phyloP scores from a whole-genome alignment of 2,797 vertebrate species.

The Myiothlypis chrysogaster region DNA sequence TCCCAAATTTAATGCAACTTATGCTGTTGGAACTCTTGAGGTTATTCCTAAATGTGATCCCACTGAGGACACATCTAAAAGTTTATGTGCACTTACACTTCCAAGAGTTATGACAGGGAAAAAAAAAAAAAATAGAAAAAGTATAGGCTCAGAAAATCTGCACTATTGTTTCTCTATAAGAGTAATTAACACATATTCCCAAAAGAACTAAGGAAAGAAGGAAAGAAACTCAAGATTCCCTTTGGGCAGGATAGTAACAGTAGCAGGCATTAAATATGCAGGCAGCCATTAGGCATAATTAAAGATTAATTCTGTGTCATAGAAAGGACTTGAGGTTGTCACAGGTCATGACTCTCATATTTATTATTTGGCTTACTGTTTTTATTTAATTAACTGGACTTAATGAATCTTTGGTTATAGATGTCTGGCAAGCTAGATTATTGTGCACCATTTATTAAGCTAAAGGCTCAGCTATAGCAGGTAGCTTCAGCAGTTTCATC shows the following conservation, averaged over 20 bases:
- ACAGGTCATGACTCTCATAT: conserved; percentile 71
- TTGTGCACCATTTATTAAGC: neutral
- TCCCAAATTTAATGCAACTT: conserved; percentile 55
- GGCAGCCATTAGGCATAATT: conserved; percentile 74
- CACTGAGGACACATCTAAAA: conserved; percentile 61
- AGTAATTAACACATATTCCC: conserved; percentile 65
- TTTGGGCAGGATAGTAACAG: conserved; percentile 59
- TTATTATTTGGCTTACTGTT: conserved; percentile 74
- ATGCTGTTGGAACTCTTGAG: conserved; percentile 19
- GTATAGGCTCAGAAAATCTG: conserved; percentile 30
- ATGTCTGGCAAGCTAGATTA: conserved; percentile 16
- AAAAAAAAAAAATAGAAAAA: neutral
- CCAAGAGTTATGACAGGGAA: neutral
- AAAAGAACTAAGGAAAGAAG: conserved; percentile 13
- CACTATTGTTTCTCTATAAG: conserved; percentile 37
- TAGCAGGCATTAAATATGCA: conserved; percentile 69
- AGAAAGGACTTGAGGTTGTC: conserved; percentile 59
- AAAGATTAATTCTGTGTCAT: conserved; percentile 76
- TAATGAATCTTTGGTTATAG: conserved; percentile 69
- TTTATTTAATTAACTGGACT: conserved; percentile 74
- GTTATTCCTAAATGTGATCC: conserved; percentile 48
- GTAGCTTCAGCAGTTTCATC: neutral
- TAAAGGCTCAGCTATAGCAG: neutral
- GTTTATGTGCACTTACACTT: conserved; percentile 18
- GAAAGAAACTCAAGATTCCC: conserved; percentile 61